A percentile compares a stretch with the other conserved stretches of the same genome.
These are phyloP conservation scores for Lasioglossum lativentre DNA, from an alignment of 2,888 invertebrate species.

Conservation along the genomic window DNA sequence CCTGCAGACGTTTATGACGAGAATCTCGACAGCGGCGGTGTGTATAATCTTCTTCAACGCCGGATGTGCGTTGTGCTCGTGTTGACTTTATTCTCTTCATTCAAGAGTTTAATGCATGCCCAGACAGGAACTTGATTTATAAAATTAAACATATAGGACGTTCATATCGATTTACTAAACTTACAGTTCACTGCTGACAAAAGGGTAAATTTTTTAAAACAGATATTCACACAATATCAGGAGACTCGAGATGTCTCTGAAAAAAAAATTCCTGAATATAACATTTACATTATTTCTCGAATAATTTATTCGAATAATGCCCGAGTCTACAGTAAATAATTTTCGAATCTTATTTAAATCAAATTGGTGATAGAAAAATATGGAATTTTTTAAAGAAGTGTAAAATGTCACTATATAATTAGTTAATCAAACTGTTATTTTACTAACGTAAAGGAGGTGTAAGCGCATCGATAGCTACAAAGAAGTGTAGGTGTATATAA, in stretches of 20 bases:
- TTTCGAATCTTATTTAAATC: too few species aligned
- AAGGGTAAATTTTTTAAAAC: constrained; percentile 8
- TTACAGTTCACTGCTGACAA: neutral
- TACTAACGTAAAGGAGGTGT: neutral
- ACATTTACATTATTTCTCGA: neutral
- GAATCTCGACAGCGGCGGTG: constrained; percentile 41
- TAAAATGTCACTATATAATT: neutral
- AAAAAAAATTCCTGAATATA: neutral
- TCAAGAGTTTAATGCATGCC: constrained; percentile 43
- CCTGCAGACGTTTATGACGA: constrained; percentile 30
- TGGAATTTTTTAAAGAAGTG: too few species aligned
- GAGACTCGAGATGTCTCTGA: neutral
- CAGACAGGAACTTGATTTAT: constrained; percentile 44
- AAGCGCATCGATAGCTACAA: neutral
- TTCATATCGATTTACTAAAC: constrained; percentile 40
- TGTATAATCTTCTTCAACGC: constrained; percentile 67
- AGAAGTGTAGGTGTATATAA: neutral
- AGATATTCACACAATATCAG: neutral
- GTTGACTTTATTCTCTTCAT: constrained; percentile 54
- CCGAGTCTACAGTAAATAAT: too few species aligned
- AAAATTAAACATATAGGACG: constrained; percentile 49
- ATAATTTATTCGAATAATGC: too few species aligned
- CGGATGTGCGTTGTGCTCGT: constrained; percentile 51
- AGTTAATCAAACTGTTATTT: neutral
- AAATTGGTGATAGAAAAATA: too few species aligned